Conservation (phyloP, 2,113 vertebrate species). For the Varanus salvator region DNA sequence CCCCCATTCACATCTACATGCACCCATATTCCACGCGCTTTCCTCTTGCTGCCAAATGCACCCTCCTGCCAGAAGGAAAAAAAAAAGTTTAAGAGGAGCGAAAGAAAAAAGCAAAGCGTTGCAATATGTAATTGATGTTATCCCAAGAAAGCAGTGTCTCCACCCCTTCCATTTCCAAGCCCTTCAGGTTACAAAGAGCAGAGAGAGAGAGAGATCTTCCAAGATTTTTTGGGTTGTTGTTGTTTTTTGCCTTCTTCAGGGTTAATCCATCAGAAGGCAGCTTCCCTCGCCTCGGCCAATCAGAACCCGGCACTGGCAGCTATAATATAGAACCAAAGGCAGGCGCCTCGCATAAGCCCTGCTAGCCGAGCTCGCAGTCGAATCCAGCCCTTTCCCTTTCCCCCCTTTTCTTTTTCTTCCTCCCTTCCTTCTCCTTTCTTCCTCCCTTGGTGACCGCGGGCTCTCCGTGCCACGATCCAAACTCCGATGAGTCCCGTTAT, state of each 20-base stretch:
- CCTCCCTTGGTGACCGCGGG: not conserved
- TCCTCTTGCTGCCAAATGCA: conserved; percentile 76
- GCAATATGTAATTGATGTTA: conserved; percentile 80
- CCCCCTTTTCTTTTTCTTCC: not conserved
- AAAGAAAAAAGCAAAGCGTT: not conserved
- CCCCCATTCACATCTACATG: not conserved
- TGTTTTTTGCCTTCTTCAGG: conserved; percentile 84
- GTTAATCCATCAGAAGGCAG: conserved; percentile 94
- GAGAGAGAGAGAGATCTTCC: not conserved
- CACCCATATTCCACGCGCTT: conserved; percentile 33
- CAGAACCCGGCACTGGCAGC: conserved; percentile 93
- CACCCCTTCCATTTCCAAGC: conserved; percentile 82
- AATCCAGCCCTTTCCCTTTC: conserved; percentile 77
- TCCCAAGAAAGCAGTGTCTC: conserved; percentile 80
- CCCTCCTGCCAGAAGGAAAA: conserved; percentile 65
- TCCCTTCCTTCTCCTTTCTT: too few species aligned
- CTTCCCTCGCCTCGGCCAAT: conserved; percentile 92
- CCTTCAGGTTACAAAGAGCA: conserved; percentile 84
- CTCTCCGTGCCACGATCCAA: conserved; percentile 74
- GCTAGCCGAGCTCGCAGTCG: conserved; percentile 87
- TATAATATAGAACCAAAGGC: conserved; percentile 97
- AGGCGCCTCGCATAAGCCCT: conserved; percentile 90
- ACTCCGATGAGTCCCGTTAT: conserved; percentile 93
- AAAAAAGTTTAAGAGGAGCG: not conserved
- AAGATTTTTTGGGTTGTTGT: conserved; percentile 73